Percentiles rank a stretch among this genome's conserved stretches.
These are phyloP conservation scores for Colistium nudipinnis DNA, from an alignment of 2,113 vertebrate genomes.

Conservation along the genomic window DNA sequence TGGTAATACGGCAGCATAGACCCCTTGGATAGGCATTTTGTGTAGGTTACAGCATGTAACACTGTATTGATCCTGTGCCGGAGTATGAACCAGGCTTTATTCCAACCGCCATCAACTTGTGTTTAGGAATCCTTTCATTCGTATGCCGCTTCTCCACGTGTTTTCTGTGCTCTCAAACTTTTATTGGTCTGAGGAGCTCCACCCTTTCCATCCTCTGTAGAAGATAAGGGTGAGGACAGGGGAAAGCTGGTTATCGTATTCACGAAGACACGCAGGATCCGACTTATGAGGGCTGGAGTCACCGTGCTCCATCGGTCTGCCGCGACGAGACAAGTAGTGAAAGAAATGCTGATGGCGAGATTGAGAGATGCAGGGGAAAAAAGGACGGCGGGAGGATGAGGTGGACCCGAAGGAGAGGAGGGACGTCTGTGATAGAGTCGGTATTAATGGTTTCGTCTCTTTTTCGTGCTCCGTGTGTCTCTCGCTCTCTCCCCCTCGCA, in stretches of 20 bases:
- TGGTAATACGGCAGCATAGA: no score
- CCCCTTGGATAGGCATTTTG: no score
- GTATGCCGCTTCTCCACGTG: not conserved
- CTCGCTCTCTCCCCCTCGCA: constrained; percentile 14
- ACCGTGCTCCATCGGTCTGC: constrained; percentile 63
- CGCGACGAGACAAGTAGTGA: constrained; percentile 73
- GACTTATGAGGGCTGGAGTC: constrained; percentile 70
- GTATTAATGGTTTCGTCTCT: constrained; percentile 70
- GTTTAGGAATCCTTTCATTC: constrained; percentile 21
- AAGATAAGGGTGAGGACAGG: constrained; percentile 58
- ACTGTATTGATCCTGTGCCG: not conserved
- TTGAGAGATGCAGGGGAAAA: constrained; percentile 32
- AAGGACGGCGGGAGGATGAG: constrained; percentile 65
- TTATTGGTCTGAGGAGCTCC: constrained; percentile 21
- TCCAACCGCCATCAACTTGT: not conserved
- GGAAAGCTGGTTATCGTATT: constrained; percentile 21
- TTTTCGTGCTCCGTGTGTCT: constrained; percentile 32
- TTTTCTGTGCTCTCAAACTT: constrained; percentile 25
- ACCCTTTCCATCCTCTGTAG: constrained; percentile 27
- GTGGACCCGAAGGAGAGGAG: constrained; percentile 55
- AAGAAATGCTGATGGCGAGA: constrained; percentile 56
- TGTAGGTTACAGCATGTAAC: no score
- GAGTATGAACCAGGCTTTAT: not conserved
- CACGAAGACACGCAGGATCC: constrained; percentile 67
- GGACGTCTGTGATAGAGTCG: constrained; percentile 63